Evolutionary conservation across 53 echinoderm and acorn worm species (phyloP).

Genomic region (Holothuria leucospilota): DNA sequence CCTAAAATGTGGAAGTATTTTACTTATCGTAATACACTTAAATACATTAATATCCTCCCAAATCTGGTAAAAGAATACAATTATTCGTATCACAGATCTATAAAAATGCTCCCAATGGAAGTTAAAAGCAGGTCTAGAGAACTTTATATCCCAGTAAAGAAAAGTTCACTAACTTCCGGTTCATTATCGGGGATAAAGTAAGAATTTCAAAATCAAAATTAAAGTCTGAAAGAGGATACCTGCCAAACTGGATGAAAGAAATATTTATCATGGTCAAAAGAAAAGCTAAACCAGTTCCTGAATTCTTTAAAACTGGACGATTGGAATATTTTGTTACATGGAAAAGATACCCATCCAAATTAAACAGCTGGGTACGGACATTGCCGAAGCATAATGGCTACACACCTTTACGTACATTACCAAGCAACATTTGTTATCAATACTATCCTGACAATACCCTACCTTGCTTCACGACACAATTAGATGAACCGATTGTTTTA

Average conservation of each 20-base stretch:
- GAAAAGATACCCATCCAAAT: conserved; percentile 27
- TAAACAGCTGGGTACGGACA: conserved; percentile 31
- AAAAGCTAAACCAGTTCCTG: not conserved
- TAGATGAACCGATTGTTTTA: conserved; percentile 53
- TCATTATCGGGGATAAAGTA: conserved; percentile 36
- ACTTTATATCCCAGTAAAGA: conserved; percentile 50
- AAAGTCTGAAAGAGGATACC: conserved; percentile 46
- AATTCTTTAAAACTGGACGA: not conserved
- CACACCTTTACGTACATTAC: conserved; percentile 76
- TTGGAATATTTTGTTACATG: not conserved
- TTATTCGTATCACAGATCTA: conserved; percentile 47
- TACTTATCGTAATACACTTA: conserved; percentile 22
- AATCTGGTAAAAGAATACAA: conserved; percentile 34
- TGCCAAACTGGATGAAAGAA: conserved; percentile 47
- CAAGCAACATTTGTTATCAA: conserved; percentile 66
- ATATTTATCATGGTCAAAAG: not conserved
- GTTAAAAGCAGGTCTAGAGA: too few relatives aligned
- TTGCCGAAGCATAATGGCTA: not conserved
- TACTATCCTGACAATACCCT: conserved; percentile 60
- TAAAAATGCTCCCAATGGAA: conserved; percentile 68
- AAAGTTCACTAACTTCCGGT: not conserved
- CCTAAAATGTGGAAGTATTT: conserved; percentile 42
- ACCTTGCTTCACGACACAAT: conserved; percentile 24
- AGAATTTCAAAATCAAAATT: too few relatives aligned
- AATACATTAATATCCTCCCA: not conserved